phyloP scores from a whole-genome alignment of 2,797 vertebrate genomes.

The Microctenopoma steveboyesi region DNA sequence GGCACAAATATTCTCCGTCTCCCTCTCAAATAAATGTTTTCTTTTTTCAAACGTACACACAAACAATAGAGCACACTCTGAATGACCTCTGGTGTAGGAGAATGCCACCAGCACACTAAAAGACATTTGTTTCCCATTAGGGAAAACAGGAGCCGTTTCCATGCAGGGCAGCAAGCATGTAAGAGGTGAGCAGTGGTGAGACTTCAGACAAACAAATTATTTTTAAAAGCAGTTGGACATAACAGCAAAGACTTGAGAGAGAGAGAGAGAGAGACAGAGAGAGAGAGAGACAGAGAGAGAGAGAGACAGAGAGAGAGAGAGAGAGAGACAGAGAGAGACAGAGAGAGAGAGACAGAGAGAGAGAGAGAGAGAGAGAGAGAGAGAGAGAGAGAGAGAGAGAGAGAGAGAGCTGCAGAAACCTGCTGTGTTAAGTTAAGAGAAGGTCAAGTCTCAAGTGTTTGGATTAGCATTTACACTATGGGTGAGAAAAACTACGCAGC shows the following conservation, averaged over 20 bases:
- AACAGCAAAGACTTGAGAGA: slow-evolving; percentile 25
- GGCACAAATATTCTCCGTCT: slow-evolving; percentile 19
- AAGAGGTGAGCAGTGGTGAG: slow-evolving; percentile 5
- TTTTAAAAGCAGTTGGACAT: slow-evolving; percentile 28
- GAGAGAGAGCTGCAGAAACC: slow-evolving; percentile 5
- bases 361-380: not conserved
- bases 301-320: no score
- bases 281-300: slow-evolving; percentile 1
- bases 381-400: no score
- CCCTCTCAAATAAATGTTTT: not conserved
- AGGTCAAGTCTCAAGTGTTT: slow-evolving; percentile 44
- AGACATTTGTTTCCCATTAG: slow-evolving; percentile 50
- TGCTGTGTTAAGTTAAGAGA: slow-evolving; percentile 21
- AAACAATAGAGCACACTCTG: slow-evolving; percentile 16
- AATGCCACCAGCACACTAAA: slow-evolving; percentile 12
- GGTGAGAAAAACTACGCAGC: slow-evolving; percentile 12
- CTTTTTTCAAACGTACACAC: not conserved
- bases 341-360: no score
- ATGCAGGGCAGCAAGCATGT: slow-evolving; percentile 2
- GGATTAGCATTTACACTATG: slow-evolving; percentile 42
- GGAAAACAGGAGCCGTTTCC: slow-evolving; percentile 17
- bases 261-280: slow-evolving; percentile 13
- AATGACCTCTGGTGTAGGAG: slow-evolving; percentile 19
- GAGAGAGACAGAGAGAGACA: no score
- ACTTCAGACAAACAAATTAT: slow-evolving; percentile 50